Evolutionary conservation across 2,113 vertebrate genomes (phyloP).

Genomic region (Jacana jacana): DNA sequence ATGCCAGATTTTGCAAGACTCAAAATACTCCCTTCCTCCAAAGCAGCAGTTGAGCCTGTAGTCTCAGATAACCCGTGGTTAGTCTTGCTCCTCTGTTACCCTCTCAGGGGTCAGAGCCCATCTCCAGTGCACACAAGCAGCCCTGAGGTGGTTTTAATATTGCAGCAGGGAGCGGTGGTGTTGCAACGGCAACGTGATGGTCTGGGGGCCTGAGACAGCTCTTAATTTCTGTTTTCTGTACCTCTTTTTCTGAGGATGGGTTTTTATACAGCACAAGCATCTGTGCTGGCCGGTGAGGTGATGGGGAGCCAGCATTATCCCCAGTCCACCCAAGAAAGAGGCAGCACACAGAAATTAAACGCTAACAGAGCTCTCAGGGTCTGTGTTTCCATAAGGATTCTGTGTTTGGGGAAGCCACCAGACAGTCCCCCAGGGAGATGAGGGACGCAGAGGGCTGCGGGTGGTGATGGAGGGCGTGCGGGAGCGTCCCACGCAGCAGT

Average conservation of each 20-base stretch:
- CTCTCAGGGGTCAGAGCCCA: background rate
- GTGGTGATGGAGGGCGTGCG: accelerated
- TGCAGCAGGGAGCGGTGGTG: background rate
- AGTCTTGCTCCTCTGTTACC: background rate
- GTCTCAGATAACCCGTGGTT: background rate
- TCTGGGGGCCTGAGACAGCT: background rate
- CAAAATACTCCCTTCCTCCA: background rate
- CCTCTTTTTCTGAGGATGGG: background rate
- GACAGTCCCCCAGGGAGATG: accelerated
- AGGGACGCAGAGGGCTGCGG: accelerated
- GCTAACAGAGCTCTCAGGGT: background rate
- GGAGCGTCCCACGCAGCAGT: accelerated
- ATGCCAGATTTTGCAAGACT: background rate
- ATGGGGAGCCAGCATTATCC: background rate
- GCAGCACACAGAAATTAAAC: background rate
- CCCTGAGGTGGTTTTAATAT: background rate
- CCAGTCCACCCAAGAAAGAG: background rate
- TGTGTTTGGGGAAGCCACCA: accelerated
- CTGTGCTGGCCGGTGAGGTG: background rate
- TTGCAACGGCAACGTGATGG: background rate
- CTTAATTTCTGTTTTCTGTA: background rate
- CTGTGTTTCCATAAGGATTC: background rate
- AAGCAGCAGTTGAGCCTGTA: background rate
- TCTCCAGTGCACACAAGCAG: background rate
- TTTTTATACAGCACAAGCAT: background rate